Percentiles rank a stretch among this genome's conserved stretches.
Evolutionary conservation across 2,113 vertebrate genomes (phyloP).

Genomic region (Pachypanchax playfairii): DNA sequence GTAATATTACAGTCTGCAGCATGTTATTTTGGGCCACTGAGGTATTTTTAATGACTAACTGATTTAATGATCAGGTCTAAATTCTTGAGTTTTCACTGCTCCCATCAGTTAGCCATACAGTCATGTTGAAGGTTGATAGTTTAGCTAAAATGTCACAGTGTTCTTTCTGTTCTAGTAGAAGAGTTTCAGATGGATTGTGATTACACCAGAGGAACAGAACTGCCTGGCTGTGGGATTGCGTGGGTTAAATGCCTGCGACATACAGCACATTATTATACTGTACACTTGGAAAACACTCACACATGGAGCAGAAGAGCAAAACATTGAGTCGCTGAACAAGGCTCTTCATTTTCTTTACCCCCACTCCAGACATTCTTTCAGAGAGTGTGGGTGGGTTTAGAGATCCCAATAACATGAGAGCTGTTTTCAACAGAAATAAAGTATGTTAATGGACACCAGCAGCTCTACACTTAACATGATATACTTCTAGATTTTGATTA

Average conservation of each 20-base stretch:
- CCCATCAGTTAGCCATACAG: not conserved
- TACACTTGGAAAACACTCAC: slow-evolving; percentile 11
- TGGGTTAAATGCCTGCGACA: slow-evolving; percentile 40
- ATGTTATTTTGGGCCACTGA: not conserved
- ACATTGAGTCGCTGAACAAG: slow-evolving; percentile 59
- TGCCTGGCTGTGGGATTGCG: slow-evolving; percentile 32
- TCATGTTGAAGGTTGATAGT: not conserved
- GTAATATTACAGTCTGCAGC: not conserved
- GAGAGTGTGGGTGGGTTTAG: slow-evolving; percentile 52
- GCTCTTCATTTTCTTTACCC: slow-evolving; percentile 54
- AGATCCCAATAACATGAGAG: slow-evolving; percentile 41
- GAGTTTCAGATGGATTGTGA: slow-evolving; percentile 1
- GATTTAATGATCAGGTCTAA: not conserved
- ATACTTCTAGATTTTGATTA: not conserved
- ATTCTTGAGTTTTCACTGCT: not conserved
- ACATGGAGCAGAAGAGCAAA: slow-evolving; percentile 23
- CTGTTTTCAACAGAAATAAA: slow-evolving; percentile 41
- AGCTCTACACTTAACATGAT: not conserved
- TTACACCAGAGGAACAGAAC: not conserved
- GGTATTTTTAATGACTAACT: not conserved
- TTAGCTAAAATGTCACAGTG: slow-evolving; percentile 17
- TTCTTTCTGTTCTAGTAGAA: slow-evolving; percentile 12
- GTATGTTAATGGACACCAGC: slow-evolving; percentile 31
- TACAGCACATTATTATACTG: slow-evolving; percentile 43
- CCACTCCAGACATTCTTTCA: slow-evolving; percentile 67